Evolutionary conservation across 2,888 invertebrate genomes (phyloP).

Genomic region (Caenorhabditis imperialis): DNA sequence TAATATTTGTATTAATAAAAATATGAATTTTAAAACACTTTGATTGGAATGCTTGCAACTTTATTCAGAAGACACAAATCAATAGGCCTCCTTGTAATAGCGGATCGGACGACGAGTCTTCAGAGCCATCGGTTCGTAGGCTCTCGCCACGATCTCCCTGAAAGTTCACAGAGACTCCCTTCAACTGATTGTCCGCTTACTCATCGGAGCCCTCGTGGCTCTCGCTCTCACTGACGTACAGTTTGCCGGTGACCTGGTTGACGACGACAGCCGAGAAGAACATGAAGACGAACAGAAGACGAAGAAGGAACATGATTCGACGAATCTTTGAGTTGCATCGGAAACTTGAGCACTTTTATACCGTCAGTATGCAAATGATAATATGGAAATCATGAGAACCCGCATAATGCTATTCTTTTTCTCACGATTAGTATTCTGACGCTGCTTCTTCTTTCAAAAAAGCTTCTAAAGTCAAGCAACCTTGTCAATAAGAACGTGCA

Average conservation of each 20-base stretch:
- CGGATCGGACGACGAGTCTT: constrained; percentile 16
- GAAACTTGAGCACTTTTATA: background rate
- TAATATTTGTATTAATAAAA: constrained; percentile 49
- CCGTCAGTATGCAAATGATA: background rate
- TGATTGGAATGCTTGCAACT: too few species aligned
- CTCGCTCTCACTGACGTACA: background rate
- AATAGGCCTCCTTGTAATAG: too few species aligned
- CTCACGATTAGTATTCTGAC: too few species aligned
- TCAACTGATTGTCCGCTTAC: background rate
- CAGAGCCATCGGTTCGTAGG: background rate
- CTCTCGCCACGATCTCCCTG: constrained; percentile 13
- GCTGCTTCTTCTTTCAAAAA: too few species aligned
- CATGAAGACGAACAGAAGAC: background rate
- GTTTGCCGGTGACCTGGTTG: background rate
- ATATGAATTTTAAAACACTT: too few species aligned
- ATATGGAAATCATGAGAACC: too few species aligned
- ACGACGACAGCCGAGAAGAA: background rate
- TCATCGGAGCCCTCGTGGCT: background rate
- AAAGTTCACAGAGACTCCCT: background rate
- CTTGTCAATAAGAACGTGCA: too few species aligned
- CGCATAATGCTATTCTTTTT: too few species aligned
- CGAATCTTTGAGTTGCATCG: too few species aligned
- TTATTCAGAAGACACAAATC: too few species aligned
- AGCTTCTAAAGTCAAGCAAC: too few species aligned
- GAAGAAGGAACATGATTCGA: background rate